These are phyloP conservation scores for Apodemus speciosus DNA, from an alignment of 2,113 vertebrate species.

Conservation along the genomic window DNA sequence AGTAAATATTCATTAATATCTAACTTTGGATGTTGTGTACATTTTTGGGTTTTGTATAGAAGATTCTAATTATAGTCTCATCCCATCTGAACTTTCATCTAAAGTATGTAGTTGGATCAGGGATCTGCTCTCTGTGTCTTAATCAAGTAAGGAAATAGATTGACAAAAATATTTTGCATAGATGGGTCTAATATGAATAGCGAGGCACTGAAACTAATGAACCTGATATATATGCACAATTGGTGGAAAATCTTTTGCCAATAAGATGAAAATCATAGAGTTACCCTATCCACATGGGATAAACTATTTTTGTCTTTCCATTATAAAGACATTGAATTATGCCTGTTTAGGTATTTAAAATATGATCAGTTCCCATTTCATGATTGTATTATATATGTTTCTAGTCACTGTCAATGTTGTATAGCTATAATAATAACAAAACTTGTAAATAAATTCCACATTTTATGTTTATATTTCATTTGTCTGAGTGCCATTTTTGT, in stretches of 20 bases:
- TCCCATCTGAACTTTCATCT: constrained; percentile 22
- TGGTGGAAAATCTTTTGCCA: constrained; percentile 13
- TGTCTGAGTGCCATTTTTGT: constrained; percentile 60
- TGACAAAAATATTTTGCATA: constrained; percentile 29
- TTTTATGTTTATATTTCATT: constrained; percentile 54
- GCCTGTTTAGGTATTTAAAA: constrained; percentile 35
- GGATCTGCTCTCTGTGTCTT: background rate
- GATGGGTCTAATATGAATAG: constrained; percentile 9
- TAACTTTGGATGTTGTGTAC: constrained; percentile 35
- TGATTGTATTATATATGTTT: constrained; percentile 61
- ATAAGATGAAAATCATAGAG: background rate
- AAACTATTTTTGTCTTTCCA: constrained; percentile 8
- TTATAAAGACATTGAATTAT: constrained; percentile 21
- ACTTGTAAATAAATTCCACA: constrained; percentile 37
- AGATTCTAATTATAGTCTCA: background rate
- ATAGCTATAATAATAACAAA: constrained; percentile 41
- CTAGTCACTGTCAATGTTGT: constrained; percentile 49
- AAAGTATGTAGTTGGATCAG: background rate
- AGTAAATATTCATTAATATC: constrained; percentile 31
- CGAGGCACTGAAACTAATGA: background rate
- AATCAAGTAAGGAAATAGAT: background rate
- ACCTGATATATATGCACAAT: background rate
- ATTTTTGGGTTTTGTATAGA: constrained; percentile 18
- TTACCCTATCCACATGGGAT: background rate
- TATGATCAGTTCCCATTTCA: constrained; percentile 45